Evolutionary conservation across 2,113 vertebrate genomes (phyloP), one percentile per base, ranked within the genome.

Genomic region (Physeter macrocephalus): DNA sequence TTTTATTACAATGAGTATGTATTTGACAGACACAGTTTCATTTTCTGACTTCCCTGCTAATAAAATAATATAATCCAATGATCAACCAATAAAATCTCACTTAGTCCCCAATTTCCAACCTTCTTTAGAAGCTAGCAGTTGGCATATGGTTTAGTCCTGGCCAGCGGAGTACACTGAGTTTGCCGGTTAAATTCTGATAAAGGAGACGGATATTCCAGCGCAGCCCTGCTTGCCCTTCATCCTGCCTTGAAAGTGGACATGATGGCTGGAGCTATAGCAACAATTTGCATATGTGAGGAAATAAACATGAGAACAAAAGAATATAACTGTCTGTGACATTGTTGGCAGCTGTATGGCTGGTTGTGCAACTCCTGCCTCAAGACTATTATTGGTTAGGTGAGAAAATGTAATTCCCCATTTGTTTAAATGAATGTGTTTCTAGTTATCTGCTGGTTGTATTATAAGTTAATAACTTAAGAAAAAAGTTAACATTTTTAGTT

Each of bases 1-100:
- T 49, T 34, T 34, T 66, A 41, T 20, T 31, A 62, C 3, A 69
- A 2, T 54, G 9, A 66, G 2, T 80, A 52, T 34, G 15, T 64
- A 52, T 82, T 61, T 20, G 21, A 21, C 12, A 88, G 61, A 81
- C 14, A 64, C 14, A 72, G 41, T 46, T 46, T 86, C 23, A 3
- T 57, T 89, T 85, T 61, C n/a, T 67, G 7, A 54, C 20, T 43
- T 84, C 13, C 27, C 4, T 66, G 31, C 5, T 93, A 57, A 74
- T 74, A 57, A 94, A 88, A 49, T 93, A 67, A 69, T 81, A 64
- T 90, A 84, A 78, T 72, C 11, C 46, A 87, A 9, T 18, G 46
- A 82, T 67, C 43, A 52, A 64, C 6, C 29, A 57, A 49, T 84
- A 67, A 29, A 89, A 85, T 31, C 71, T 54, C 20, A 85, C 29